Conservation (phyloP, 2,888 invertebrate genomes). For the Drosophila conformis region DNA sequence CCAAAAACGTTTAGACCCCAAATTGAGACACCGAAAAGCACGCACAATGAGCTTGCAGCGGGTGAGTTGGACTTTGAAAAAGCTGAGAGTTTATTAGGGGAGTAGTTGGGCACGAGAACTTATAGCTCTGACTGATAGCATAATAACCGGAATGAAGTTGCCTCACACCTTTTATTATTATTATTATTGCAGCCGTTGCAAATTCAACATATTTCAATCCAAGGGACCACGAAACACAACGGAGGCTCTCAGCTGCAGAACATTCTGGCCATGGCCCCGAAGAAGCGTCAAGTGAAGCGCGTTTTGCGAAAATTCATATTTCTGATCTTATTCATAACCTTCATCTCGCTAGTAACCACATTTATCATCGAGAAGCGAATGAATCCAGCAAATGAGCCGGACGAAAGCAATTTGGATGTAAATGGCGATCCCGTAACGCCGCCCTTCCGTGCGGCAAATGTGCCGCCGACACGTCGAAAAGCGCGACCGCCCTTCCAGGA, state of each 20-base stretch:
- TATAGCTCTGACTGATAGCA: conserved; percentile 53
- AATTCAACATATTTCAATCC: conserved; percentile 2
- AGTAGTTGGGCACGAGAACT: conserved; percentile 2
- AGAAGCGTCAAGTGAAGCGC: conserved; percentile 75
- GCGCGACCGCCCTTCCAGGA: conserved; percentile 73
- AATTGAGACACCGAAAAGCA: conserved; percentile 23
- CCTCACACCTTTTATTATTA: conserved; percentile 27
- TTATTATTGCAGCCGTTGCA: conserved; percentile 32
- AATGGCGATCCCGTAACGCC: conserved; percentile 76
- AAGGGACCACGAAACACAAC: not conserved
- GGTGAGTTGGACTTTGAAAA: conserved; percentile 29
- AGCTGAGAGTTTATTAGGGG: not conserved
- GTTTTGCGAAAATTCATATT: conserved; percentile 66
- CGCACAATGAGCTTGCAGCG: conserved; percentile 4
- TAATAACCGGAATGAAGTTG: conserved; percentile 18
- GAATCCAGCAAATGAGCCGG: conserved; percentile 1
- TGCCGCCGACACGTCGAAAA: conserved; percentile 59
- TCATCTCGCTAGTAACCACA: conserved; percentile 62
- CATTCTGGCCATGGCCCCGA: conserved; percentile 62
- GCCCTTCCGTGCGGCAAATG: conserved; percentile 45
- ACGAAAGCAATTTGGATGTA: conserved; percentile 55
- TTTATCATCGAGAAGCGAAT: conserved; percentile 66
- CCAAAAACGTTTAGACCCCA: conserved; percentile 16
- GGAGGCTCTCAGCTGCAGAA: conserved; percentile 17
- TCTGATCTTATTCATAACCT: conserved; percentile 45